Percentiles rank a stretch among this genome's conserved stretches.
Evolutionary conservation across 2,888 invertebrate species (phyloP).

Genomic region (Drosophila demipolita): DNA sequence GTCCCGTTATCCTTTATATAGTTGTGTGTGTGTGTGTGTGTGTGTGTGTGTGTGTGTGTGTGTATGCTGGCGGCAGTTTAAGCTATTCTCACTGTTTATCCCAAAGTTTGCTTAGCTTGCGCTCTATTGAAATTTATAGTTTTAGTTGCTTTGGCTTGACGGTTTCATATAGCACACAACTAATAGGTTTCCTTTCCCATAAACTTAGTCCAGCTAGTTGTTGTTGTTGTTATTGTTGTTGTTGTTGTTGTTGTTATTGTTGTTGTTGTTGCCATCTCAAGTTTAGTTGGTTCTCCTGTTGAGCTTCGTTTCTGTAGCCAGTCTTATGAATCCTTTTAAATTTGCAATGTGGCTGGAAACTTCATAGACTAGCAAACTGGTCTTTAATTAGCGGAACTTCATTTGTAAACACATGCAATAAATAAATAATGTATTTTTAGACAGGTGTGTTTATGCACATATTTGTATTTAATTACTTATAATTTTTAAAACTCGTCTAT

Average conservation of each 20-base stretch:
- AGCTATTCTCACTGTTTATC: slow-evolving; percentile 65
- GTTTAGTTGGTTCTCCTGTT: slow-evolving; percentile 39
- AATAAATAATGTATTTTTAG: not conserved
- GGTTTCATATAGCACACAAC: slow-evolving; percentile 64
- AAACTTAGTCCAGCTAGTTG: slow-evolving; percentile 39
- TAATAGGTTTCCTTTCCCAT: slow-evolving; percentile 73
- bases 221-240: slow-evolving; percentile 15
- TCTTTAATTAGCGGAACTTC: slow-evolving; percentile 20
- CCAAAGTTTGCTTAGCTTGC: slow-evolving; percentile 63
- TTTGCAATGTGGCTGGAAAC: slow-evolving; percentile 20
- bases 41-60: not conserved
- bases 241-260: slow-evolving; percentile 20
- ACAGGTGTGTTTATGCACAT: not conserved
- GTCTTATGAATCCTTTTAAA: slow-evolving; percentile 5
- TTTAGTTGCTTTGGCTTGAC: slow-evolving; percentile 47
- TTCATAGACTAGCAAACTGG: slow-evolving; percentile 26
- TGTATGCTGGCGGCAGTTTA: slow-evolving; percentile 43
- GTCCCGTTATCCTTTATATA: slow-evolving; percentile 15
- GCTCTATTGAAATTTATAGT: slow-evolving; percentile 66
- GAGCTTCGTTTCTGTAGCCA: slow-evolving; percentile 21
- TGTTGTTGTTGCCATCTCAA: slow-evolving; percentile 22
- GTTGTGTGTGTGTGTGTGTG: not conserved
- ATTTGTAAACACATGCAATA: not conserved
- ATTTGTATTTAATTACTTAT: no score
- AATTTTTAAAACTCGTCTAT: not conserved